These are phyloP conservation scores for Hucho hucho DNA, from an alignment of 2,113 vertebrate genomes.

Conservation along the genomic window DNA sequence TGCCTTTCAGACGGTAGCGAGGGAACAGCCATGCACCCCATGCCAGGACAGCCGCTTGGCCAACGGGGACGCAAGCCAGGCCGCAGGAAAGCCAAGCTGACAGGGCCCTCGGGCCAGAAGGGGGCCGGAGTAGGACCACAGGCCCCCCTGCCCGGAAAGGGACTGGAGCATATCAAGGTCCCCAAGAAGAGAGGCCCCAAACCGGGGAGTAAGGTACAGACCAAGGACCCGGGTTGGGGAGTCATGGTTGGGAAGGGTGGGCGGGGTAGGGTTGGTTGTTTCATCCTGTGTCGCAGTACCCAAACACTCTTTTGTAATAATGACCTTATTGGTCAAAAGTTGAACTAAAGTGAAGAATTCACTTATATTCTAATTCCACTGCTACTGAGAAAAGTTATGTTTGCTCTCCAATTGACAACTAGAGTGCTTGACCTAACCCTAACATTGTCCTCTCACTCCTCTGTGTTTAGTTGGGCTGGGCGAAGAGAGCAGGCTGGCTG, in stretches of 20 bases:
- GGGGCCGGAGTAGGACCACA: conserved; percentile 38
- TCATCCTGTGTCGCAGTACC: too few relatives aligned
- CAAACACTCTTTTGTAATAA: too few relatives aligned
- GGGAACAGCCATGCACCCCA: conserved; percentile 81
- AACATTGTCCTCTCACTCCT: not conserved
- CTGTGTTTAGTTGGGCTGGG: conserved; percentile 67
- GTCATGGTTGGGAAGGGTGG: not conserved
- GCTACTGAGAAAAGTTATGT: too few relatives aligned
- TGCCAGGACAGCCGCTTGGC: conserved; percentile 79
- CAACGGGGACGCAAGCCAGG: conserved; percentile 90
- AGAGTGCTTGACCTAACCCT: too few relatives aligned
- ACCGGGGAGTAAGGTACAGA: conserved; percentile 91
- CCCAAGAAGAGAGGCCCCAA: conserved; percentile 97
- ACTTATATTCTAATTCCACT: too few relatives aligned
- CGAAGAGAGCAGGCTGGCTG: conserved; percentile 75
- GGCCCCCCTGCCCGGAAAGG: conserved; percentile 69
- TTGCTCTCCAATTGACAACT: too few relatives aligned
- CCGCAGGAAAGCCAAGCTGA: conserved; percentile 88
- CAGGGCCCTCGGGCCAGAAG: conserved; percentile 74
- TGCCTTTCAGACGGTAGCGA: conserved; percentile 82
- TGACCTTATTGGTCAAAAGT: too few relatives aligned
- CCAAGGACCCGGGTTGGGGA: too few relatives aligned
- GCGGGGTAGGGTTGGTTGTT: not conserved
- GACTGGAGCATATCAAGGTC: conserved; percentile 88
- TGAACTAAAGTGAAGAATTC: too few relatives aligned